Percentiles rank a stretch among this genome's conserved stretches.
Evolutionary conservation across 1,140 invertebrate species (phyloP).

Genomic region (Cepaea nemoralis): DNA sequence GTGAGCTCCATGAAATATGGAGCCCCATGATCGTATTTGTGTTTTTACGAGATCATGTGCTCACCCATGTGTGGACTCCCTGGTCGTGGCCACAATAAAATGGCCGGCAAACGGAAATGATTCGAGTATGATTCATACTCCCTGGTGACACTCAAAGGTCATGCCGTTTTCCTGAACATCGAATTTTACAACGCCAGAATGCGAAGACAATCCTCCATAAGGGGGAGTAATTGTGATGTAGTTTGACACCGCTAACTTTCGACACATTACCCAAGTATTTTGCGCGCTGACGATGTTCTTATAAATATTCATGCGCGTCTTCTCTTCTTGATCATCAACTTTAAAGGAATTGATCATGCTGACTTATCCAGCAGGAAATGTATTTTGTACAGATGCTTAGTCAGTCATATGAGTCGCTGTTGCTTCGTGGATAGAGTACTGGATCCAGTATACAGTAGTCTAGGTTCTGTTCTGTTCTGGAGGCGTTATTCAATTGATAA

Average conservation of each 20-base stretch:
- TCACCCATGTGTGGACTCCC: neutral
- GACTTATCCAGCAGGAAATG: too few species aligned
- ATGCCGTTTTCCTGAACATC: slow-evolving; percentile 1
- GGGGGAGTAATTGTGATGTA: neutral
- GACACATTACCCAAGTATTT: neutral
- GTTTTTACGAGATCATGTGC: neutral
- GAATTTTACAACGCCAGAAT: neutral
- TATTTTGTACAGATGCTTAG: too few species aligned
- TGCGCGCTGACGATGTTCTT: too few species aligned
- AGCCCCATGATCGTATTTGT: neutral
- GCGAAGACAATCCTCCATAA: neutral
- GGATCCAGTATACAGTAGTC: too few species aligned
- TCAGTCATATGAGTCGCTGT: too few species aligned
- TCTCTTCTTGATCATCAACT: neutral
- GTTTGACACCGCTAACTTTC: neutral
- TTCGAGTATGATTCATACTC: slow-evolving; percentile 6
- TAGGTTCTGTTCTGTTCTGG: too few species aligned
- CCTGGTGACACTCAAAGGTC: neutral
- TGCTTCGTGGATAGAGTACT: too few species aligned
- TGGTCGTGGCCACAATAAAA: neutral
- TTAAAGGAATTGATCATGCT: too few species aligned
- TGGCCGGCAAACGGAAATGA: slow-evolving; percentile 10
- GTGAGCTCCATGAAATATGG: neutral
- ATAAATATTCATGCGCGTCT: neutral
- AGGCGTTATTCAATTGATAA: too few species aligned